These are phyloP conservation scores for Drosophila imparisetae DNA, from an alignment of 2,888 invertebrate species.

Conservation along the genomic window DNA sequence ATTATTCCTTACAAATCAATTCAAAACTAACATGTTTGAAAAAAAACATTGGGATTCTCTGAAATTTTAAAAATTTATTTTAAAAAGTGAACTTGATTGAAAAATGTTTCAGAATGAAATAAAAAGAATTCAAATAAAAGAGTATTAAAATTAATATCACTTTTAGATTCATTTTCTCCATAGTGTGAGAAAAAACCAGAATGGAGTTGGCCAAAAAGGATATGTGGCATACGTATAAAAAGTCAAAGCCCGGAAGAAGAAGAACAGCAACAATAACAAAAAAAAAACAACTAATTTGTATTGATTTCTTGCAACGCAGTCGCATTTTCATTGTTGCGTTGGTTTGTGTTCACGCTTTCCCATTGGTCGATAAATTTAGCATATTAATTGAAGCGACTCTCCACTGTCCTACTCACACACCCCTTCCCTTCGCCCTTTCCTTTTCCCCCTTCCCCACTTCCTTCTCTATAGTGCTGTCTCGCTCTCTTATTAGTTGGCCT, in stretches of 20 bases:
- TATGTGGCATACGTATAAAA: background rate
- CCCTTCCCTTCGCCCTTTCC: background rate
- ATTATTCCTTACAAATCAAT: background rate
- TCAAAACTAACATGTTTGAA: too few species aligned
- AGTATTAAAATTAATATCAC: background rate
- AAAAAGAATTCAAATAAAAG: background rate
- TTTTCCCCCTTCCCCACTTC: background rate
- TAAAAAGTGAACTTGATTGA: too few species aligned
- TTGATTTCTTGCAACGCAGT: slow-evolving; percentile 56
- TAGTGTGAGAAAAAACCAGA: background rate
- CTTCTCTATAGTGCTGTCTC: slow-evolving; percentile 1
- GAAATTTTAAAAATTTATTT: too few species aligned
- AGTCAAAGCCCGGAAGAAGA: background rate
- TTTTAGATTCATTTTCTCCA: background rate
- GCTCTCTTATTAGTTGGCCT: slow-evolving; percentile 68
- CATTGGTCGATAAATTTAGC: slow-evolving; percentile 79
- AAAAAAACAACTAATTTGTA: slow-evolving; percentile 64
- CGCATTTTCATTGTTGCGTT: slow-evolving; percentile 42
- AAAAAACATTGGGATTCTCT: background rate
- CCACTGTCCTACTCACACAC: slow-evolving; percentile 12
- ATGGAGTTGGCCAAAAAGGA: background rate
- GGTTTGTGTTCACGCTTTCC: slow-evolving; percentile 75
- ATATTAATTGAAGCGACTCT: slow-evolving; percentile 75
- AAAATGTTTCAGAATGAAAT: background rate
- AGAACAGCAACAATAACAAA: slow-evolving; percentile 12